Base-by-base conservation (phyloP, 2,113 vertebrate genomes). In the Pelvicachromis taeniatus region DNA sequence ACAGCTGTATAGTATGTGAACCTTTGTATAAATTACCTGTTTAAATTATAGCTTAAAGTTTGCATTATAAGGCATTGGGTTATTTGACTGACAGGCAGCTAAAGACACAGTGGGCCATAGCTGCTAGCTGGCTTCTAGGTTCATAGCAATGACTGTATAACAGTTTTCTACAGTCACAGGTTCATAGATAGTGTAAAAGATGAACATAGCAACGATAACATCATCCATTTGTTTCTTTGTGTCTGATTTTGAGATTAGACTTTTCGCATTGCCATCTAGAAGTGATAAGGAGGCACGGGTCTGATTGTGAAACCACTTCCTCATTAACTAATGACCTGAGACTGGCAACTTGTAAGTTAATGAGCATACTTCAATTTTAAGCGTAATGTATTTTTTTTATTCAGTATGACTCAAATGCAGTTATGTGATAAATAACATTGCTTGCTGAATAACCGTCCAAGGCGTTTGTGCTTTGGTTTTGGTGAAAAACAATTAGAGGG, bases 41-140 rank as follows among this genome's bases (percentile, higher is more conserved):
- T 70, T 29, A 29, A 26, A 70, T 40, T 42, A 68, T 9, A 42
- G n/a, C 35, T 68, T 73, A 19, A 73, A 73, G 42, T 73, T 73
- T 29, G 40, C 40, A 48, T 29, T 45, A 26, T 45, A 26, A 42
- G 63, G n/a, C 11, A 45, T 10, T 70, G 38, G 13, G 13, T 26
- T 45, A 42, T 40, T 65, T 65, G n/a, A 9, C 35, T 65, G 35
- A 23, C 19, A 21, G 35, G 35, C 40, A 65, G 35, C 0, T 21
- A 65, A 11, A 65, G 35, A 40, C 61, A n/a, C 3, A 14, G 33
- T 6, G 33, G 4, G 7, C 38, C 45, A 38, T 45, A 26, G 65
- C 38, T 70, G 21, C 45, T 48, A 7, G 4, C 42, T 45, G 42
- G 12, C 40, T 42, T 42, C 31, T 63, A 63, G 59, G 17, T 38